These are phyloP conservation scores for Oscheius sp. DNA, from an alignment of 2,888 invertebrate species.

Conservation along the genomic window DNA sequence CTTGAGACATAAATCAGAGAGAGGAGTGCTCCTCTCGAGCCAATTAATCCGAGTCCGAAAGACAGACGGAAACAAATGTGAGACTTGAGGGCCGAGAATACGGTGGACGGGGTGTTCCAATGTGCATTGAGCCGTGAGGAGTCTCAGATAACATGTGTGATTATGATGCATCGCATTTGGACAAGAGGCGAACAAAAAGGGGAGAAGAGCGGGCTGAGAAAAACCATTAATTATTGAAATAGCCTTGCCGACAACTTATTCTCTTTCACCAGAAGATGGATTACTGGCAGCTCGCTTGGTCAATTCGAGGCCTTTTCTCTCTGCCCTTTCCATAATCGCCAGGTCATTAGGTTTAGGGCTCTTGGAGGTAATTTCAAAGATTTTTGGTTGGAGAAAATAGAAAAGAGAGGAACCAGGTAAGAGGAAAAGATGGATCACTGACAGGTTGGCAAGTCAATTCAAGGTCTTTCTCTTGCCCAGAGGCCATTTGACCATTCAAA, in stretches of 20 bases:
- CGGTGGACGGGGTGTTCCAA: conserved; percentile 21
- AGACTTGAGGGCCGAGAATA: neutral
- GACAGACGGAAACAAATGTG: neutral
- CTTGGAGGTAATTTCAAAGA: too few relatives aligned
- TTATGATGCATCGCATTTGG: conserved; percentile 11
- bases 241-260: conserved; percentile 17
- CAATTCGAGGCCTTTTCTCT: neutral
- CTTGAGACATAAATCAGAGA: conserved; percentile 15
- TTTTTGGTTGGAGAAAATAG: too few relatives aligned
- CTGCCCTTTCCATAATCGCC: too few relatives aligned
- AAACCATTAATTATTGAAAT: neutral
- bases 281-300: neutral
- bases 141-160: conserved; percentile 21
- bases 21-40: neutral
- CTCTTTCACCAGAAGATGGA: conserved; percentile 9
- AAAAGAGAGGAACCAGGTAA: too few relatives aligned
- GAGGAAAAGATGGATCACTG: too few relatives aligned
- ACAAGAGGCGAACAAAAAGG: neutral
- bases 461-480: too few relatives aligned
- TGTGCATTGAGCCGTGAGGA: conserved; percentile 19
- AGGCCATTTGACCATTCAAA: too few relatives aligned
- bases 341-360: too few relatives aligned
- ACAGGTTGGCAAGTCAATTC: too few relatives aligned
- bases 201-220: neutral
- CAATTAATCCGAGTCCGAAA: neutral